Evolutionary conservation across 2,888 invertebrate species (phyloP), one percentile per base, ranked within the genome.

Genomic region (Allygus modestus): DNA sequence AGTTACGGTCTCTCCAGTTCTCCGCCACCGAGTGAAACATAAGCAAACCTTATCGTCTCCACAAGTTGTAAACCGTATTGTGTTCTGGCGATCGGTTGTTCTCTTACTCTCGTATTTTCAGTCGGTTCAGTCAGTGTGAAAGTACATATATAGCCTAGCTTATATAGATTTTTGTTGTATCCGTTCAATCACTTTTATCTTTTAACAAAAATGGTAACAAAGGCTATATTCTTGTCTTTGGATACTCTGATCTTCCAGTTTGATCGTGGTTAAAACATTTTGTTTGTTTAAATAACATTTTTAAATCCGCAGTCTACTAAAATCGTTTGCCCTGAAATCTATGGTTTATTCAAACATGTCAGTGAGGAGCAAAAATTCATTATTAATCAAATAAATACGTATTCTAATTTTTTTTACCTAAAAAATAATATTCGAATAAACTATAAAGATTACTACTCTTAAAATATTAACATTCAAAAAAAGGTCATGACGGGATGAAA

Each of bases 41-140:
- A 5, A 28, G 20, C 7, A 7, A 65, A 71, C 31, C 23, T 20
- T 12, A 71, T 71, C 71, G 17, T 77, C 51, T 51, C 28, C 23
- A 43, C 20, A 37, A 9, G 73, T 33, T 46, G 5, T 26, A 20
- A 46, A 77, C 37, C 51, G 23, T 17, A 77, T 28, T 51, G 77
- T 77, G 77, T 77, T 77, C 51, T 51, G 51, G 26, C 41, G 31
- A 77, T 77, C 23, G 26, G 77, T 77, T 51, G 1, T 51, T 28
- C 41, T 77, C n/a, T 51, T 77, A 7, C 43, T 73, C 11, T 20
- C 23, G 26, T 31, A n/a, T n/a, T 33, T 73, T 20, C n/a, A 20
- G 20, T 58, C 58, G 23, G 58, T 58, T 58, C 54, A 54, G 54
- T 54, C 65, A 31, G 65, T 65, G 28, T 31, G 1, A 17, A 65